Evolutionary conservation across 2,113 vertebrate species (phyloP).

Genomic region (Mastomys natalensis): DNA sequence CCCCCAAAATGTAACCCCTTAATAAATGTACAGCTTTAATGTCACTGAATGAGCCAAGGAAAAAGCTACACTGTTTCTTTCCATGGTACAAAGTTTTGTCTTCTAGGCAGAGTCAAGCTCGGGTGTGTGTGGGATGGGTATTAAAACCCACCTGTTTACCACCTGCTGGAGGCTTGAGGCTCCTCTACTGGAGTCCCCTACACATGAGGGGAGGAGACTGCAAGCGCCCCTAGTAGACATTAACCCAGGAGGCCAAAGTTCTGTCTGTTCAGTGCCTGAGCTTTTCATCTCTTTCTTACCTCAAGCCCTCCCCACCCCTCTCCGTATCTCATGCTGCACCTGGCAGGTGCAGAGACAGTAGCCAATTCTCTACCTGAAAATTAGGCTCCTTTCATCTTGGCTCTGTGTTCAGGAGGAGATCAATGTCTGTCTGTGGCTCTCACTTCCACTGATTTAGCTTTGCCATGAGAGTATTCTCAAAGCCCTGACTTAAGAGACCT

Average conservation of each 20-base stretch:
- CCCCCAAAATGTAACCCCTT: background rate
- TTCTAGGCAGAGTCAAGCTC: background rate
- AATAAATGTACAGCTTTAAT: background rate
- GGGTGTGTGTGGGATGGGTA: background rate
- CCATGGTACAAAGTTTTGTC: background rate
- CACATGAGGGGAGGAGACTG: background rate
- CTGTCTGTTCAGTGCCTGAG: background rate
- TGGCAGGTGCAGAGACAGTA: background rate
- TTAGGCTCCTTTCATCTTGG: background rate
- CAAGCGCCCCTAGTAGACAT: background rate
- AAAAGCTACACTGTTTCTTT: background rate
- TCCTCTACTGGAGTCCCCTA: background rate
- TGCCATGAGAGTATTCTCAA: background rate
- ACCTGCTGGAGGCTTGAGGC: background rate
- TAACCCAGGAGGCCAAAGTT: background rate
- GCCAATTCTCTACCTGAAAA: background rate
- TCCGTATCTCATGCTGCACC: background rate
- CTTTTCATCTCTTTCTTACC: background rate
- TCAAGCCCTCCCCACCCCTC: background rate
- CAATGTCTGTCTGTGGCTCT: background rate
- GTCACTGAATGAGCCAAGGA: background rate
- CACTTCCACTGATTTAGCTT: background rate
- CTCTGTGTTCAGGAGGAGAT: background rate
- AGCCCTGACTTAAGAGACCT: background rate
- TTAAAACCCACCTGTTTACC: background rate